phyloP scores from a whole-genome alignment of 2,888 invertebrate genomes.

The Cheilosia impressa region DNA sequence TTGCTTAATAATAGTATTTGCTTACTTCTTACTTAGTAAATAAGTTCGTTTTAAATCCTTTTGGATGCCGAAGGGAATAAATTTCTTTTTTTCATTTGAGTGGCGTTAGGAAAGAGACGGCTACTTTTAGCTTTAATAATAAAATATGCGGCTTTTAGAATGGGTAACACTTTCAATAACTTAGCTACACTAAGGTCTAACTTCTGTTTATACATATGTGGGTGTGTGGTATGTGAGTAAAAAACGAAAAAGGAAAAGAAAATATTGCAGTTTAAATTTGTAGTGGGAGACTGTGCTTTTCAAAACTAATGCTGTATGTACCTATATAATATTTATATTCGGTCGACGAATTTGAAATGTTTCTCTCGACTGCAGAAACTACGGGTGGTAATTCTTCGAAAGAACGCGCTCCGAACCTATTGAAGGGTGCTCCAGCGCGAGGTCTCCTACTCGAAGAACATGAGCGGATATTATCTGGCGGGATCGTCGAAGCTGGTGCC shows the following conservation, averaged over 20 bases:
- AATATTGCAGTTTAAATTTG: conserved; percentile 11
- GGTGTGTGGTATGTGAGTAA: conserved; percentile 10
- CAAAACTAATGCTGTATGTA: conserved; percentile 25
- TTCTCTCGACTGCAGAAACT: conserved; percentile 11
- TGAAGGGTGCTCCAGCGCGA: conserved; percentile 11
- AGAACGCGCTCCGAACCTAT: conserved; percentile 22
- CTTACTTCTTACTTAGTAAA: conserved; percentile 46
- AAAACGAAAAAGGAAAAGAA: not conserved
- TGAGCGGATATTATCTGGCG: conserved; percentile 76
- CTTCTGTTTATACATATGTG: conserved; percentile 8
- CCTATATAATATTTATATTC: not conserved
- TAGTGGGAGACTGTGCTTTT: conserved; percentile 20
- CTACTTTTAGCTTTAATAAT: conserved; percentile 27
- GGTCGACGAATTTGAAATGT: conserved; percentile 11
- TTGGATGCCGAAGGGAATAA: conserved; percentile 45
- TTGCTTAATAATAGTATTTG: conserved; percentile 39
- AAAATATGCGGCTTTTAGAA: conserved; percentile 25
- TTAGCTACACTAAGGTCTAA: conserved; percentile 36
- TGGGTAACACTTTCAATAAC: conserved; percentile 12
- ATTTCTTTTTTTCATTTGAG: conserved; percentile 10
- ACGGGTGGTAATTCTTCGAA: conserved; percentile 46
- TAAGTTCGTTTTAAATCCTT: conserved; percentile 55
- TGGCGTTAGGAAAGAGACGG: conserved; percentile 51
- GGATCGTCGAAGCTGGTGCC: conserved; percentile 71
- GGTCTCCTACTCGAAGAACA: conserved; percentile 69